Base-by-base conservation (phyloP, 2,888 invertebrate species). In the Mythimna pallens region DNA sequence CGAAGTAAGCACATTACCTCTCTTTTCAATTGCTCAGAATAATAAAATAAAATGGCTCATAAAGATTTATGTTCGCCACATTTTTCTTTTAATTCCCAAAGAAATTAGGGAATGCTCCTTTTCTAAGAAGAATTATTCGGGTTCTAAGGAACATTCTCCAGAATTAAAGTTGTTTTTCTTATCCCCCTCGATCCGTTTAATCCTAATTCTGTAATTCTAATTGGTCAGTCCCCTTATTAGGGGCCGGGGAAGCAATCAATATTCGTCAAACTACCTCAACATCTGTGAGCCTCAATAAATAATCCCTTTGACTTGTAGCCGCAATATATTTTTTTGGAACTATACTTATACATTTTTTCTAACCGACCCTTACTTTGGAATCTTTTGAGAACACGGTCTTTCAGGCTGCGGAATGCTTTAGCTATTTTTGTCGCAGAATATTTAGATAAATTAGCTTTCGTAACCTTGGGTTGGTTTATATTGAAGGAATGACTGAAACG, bases 151-250 rank as follows among this genome's bases (percentile, higher is more conserved):
- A 64, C 65, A 67, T 65, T 76, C 74, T 80, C 66, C 63, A 67
- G 64, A 78, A 80, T 73, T 62, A 73, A 86, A 80, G 66, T 71
- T 80, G 61, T 78, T 70, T 69, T 76, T 77, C 72, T 71, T 79
- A 76, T 80, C 78, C 82, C 70, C 70, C 73, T 66, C 47, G 57
- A 84, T 66, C 69, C 68, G 63, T 79, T 81, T 77, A 78, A 70
- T 85, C 75, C 70, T 69, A 69, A 77, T 83, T 81, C 76, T 74
- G 83, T 85, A 72, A 83, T 74, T 82, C 80, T 85, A 85, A 85
- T 86, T 86, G 83, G 63, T 59, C 61, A 47, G 61, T n/a, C 79
- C 78, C 80, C 73, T 79, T 84, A 79, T 75, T 75, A 73, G 74
- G 47, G 54, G 30, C 40, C 14, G 30, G 54, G 64, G 58, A 52